phyloP scores from a whole-genome alignment of 1,140 invertebrate genomes.

The Chironomus tepperi region DNA sequence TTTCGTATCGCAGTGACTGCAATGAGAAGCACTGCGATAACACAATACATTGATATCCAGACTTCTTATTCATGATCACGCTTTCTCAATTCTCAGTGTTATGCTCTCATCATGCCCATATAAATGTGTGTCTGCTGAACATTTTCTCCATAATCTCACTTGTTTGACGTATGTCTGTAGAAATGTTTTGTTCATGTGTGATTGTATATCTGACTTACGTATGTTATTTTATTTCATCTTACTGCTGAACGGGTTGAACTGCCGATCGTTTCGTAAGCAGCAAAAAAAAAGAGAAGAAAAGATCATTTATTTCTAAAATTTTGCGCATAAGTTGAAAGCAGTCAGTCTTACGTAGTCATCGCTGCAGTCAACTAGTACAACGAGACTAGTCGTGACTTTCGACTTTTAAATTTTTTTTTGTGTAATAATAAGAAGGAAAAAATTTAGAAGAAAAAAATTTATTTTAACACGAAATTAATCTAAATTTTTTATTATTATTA shows the following conservation, averaged over 20 bases:
- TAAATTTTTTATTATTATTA: neutral
- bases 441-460: neutral
- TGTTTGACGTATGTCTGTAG: no score
- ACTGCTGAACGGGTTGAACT: no score
- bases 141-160: neutral
- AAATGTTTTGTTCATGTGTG: neutral
- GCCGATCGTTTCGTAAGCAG: no score
- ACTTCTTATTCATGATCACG: neutral
- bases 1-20: neutral
- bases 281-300: no score
- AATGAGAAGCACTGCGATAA: neutral
- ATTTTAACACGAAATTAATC: neutral
- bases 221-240: no score
- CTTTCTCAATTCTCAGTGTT: neutral
- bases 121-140: neutral
- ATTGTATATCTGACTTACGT: conserved; percentile 27
- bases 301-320: neutral
- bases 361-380: conserved; percentile 15
- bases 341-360: conserved; percentile 25
- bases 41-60: neutral
- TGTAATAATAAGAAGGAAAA: neutral
- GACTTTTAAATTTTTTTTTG: neutral
- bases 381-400: conserved; percentile 12
- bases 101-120: neutral
- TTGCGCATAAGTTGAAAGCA: conserved; percentile 24